Evolutionary conservation across 64 coral and sea anemone species (phyloP).

Genomic region (Pocillopora damicornis): DNA sequence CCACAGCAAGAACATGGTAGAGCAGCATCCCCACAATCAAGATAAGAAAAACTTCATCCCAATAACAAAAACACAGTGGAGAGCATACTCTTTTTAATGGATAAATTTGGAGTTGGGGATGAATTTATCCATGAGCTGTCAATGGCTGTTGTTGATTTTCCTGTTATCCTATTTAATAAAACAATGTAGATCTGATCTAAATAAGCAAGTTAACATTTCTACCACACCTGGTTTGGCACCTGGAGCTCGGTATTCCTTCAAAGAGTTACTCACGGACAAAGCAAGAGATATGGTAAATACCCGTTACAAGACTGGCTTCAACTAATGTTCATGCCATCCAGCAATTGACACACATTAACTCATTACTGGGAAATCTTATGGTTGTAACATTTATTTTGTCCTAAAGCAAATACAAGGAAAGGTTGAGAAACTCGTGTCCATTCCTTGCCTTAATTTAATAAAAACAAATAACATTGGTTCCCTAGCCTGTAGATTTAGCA

Average conservation of each 20-base stretch:
- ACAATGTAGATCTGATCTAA: conserved; percentile 20
- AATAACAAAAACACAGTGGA: no score
- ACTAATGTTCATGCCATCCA: background rate
- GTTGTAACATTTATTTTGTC: no score
- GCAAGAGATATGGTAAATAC: conserved; percentile 6
- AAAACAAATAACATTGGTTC: no score
- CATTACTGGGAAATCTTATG: background rate
- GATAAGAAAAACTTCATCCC: no score
- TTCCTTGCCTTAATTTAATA: no score
- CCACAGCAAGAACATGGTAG: no score
- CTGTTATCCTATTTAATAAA: conserved; percentile 38
- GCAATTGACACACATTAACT: background rate
- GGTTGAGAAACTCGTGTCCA: no score
- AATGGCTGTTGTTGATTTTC: conserved; percentile 42
- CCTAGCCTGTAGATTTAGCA: no score
- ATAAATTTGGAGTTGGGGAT: conserved; percentile 39
- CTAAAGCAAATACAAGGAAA: no score
- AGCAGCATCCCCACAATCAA: no score
- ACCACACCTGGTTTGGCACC: conserved; percentile 39
- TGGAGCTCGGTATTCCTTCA: conserved; percentile 15
- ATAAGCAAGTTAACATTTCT: conserved; percentile 1
- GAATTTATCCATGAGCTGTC: conserved; percentile 57
- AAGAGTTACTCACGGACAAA: background rate
- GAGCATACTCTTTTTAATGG: background rate
- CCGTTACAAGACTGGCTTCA: background rate